Evolutionary conservation across 2,888 invertebrate genomes (phyloP), one percentile per base, ranked within the genome.

Genomic region (Volucella inflata): DNA sequence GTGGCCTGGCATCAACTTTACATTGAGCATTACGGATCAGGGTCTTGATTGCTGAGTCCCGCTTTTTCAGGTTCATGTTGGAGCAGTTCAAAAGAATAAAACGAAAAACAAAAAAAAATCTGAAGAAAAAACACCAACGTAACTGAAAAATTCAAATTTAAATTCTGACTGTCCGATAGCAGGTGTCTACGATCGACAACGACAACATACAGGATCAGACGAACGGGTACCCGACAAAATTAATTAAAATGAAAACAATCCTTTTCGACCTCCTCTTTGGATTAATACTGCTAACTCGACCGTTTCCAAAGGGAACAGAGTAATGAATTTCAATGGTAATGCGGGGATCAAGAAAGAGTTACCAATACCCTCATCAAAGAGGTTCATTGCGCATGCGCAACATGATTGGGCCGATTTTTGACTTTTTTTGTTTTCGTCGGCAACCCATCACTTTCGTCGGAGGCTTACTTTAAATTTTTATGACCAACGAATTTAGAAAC

Each of bases 371-470:
- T 64, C 70, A 62, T 67, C 72, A 50, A 68, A 55, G 65, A 14
- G 44, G 9, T 71, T 72, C 84, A 76, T 85, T 85, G 75, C 80
- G 76, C 76, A 81, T 85, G 81, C 76, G 50, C 72, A 71, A 81
- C 85, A 53, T 59, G 68, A 76, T 62, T 59, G 80, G 80, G 60
- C n/a, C 67, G 48, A 71, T 80, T 62, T 70, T 48, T 10, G 46
- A 65, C 44, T 62, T n/a, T 51, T 80, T 80, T 74, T 53, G 6
- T 71, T 68, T 80, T 74, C 60, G 6, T 36, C 17, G 55, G 65
- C 75, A 75, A 21, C 21, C 21, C 21, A 21, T 21, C 21, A 21
- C 21, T 21, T 21, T 21, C 21, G 3, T 21, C 48, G 38, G 8
- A 36, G 42, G 51, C 57, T 57, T 44, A 42, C 17, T 38, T 67